Conservation (phyloP, 2,888 invertebrate species). For the Drosophila paracracens region DNA sequence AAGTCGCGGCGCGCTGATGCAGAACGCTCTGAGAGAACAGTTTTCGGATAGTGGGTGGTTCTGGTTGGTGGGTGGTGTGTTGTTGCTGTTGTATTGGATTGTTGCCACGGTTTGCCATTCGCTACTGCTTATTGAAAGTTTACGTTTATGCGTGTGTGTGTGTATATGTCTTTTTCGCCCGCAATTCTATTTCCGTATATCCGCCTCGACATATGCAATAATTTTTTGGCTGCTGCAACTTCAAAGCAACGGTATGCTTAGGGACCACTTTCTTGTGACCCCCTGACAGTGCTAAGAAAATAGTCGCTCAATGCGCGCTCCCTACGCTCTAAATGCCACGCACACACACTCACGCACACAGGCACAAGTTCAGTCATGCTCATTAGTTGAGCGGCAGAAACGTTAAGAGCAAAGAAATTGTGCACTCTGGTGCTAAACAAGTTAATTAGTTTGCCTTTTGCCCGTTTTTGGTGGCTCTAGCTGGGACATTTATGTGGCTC, state of each 20-base stretch:
- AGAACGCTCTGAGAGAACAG: slow-evolving; percentile 11
- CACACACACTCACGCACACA: slow-evolving; percentile 9
- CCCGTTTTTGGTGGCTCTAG: slow-evolving; percentile 44
- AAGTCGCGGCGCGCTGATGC: slow-evolving; percentile 75
- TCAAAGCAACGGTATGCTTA: slow-evolving; percentile 15
- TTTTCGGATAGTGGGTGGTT: background rate
- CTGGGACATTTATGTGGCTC: slow-evolving; percentile 59
- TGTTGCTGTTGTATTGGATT: slow-evolving; percentile 3
- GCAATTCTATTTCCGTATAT: slow-evolving; percentile 66
- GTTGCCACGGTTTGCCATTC: slow-evolving; percentile 16
- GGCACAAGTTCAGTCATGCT: slow-evolving; percentile 37
- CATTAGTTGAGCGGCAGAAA: slow-evolving; percentile 67
- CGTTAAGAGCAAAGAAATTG: slow-evolving; percentile 52
- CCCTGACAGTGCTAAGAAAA: slow-evolving; percentile 27
- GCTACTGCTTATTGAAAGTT: slow-evolving; percentile 59
- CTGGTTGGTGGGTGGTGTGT: background rate
- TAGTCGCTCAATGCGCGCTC: slow-evolving; percentile 9
- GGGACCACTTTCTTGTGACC: background rate
- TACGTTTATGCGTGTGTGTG: slow-evolving; percentile 36
- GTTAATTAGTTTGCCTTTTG: slow-evolving; percentile 75
- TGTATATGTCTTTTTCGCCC: slow-evolving; percentile 30
- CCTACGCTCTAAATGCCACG: slow-evolving; percentile 31
- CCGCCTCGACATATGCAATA: slow-evolving; percentile 69
- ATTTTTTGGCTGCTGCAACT: slow-evolving; percentile 38
- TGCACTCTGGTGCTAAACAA: slow-evolving; percentile 73